Evolutionary conservation across 30 jellyfish, hydroid and myxozoan genomes (phyloP), one percentile per base, ranked within the genome.

Genomic region (Hydractinia symbiolongicarpus): DNA sequence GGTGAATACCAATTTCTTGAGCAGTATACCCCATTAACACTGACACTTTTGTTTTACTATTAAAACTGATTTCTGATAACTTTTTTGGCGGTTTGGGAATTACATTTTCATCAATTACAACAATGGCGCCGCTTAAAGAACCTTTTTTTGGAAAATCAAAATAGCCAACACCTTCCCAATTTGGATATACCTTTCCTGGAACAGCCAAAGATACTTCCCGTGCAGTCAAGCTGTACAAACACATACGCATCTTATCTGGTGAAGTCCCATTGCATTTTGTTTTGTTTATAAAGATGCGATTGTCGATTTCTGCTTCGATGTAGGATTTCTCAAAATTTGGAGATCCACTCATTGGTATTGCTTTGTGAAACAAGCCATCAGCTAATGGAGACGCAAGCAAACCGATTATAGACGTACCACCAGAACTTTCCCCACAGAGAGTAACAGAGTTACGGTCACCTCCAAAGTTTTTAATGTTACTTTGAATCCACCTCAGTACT

Each of bases 361-460:
- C 95, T n/a, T 61, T 50, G 7, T 81, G 86, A 71, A 89, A 89
- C 67, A 89, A 64, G 6, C 93, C 96, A 30, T 55, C 81, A 4
- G 96, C 93, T 50, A 14, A 15, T n/a, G 73, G 86, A 5, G 96
- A 84, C 5, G 95, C 95, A 72, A 84, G 85, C 80, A 89, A 77
- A 13, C 88, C 96, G 50, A 53, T 73, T n/a, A 84, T 54, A 5
- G 95, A 84, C 10, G 91, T 84, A 13, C 83, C 96, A 78, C 96
- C 96, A 16, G 95, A 66, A 54, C 92, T 78, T 20, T 79, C 86
- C 7, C 96, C 96, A 11, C 72, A 69, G 51, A 89, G 61, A 19
- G 96, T 89, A 66, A 84, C 93, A 53, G 60, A 61, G 9, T 79
- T 60, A 6, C 91, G 91, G 72, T 89, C 91, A 13, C 96, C 96